phyloP scores from a whole-genome alignment of 1,140 invertebrate species.

The Drosophila oshimai region DNA sequence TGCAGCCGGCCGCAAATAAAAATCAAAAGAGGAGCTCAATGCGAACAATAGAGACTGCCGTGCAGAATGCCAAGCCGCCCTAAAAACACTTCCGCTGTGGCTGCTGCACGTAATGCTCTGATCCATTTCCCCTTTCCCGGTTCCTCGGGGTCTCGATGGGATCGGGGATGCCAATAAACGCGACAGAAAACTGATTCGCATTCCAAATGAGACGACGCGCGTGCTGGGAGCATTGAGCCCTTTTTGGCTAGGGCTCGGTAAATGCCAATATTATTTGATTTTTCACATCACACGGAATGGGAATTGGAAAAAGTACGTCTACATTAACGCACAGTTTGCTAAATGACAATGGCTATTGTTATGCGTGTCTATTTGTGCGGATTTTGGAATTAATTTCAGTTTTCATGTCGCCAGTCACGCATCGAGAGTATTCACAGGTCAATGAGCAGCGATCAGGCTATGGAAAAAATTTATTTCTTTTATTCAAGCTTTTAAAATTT shows the following conservation, averaged over 20 bases:
- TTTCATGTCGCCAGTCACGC: conserved; percentile 34
- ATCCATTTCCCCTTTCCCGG: conserved; percentile 32
- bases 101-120: conserved; percentile 51
- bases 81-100: conserved; percentile 47
- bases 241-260: conserved; percentile 30
- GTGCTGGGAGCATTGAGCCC: conserved; percentile 39
- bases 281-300: conserved; percentile 11
- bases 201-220: conserved; percentile 60
- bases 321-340: conserved; percentile 3
- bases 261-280: conserved; percentile 64
- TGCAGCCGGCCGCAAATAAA: conserved; percentile 30
- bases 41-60: conserved; percentile 61
- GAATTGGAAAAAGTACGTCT: conserved; percentile 5
- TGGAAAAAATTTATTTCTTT: too few relatives aligned
- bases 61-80: conserved; percentile 44
- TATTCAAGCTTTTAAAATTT: too few relatives aligned
- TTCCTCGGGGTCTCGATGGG: background rate
- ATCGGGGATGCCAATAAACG: conserved; percentile 56
- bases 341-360: conserved; percentile 12
- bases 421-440: conserved; percentile 1
- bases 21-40: conserved; percentile 1
- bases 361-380: conserved; percentile 7
- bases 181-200: conserved; percentile 66
- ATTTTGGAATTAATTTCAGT: conserved; percentile 44
- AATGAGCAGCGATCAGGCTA: background rate